These are phyloP conservation scores for Sceliomorpha sp. DNA, from an alignment of 2,888 invertebrate genomes.

Conservation along the genomic window DNA sequence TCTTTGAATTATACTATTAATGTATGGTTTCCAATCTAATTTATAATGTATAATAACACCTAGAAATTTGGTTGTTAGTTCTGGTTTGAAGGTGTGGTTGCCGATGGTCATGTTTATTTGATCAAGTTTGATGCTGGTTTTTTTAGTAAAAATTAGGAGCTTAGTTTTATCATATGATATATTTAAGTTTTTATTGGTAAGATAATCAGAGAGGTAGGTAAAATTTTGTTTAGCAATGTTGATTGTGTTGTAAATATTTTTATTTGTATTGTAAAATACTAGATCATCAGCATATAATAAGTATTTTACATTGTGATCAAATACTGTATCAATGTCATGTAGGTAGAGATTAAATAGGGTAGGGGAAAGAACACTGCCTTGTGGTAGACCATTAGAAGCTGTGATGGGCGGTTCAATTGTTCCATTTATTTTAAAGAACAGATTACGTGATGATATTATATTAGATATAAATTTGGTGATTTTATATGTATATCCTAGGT, in stretches of 20 bases:
- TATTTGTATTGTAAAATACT: conserved; percentile 2
- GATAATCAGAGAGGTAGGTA: not conserved
- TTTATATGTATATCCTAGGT: too few species aligned
- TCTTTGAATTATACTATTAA: too few species aligned
- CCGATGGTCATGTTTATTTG: too few species aligned
- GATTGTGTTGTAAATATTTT: not conserved
- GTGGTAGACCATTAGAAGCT: not conserved
- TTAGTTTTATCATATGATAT: conserved; percentile 16
- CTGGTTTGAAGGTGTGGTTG: too few species aligned
- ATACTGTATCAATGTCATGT: not conserved
- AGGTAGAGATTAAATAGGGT: conserved; percentile 12
- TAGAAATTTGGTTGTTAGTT: too few species aligned
- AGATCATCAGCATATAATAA: conserved; percentile 11
- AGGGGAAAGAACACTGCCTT: conserved; percentile 13
- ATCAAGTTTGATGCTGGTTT: not conserved
- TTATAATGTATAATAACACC: too few species aligned
- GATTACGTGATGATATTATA: too few species aligned
- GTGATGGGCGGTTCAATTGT: not conserved
- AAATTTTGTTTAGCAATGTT: not conserved
- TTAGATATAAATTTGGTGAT: too few species aligned
- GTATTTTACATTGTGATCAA: not conserved
- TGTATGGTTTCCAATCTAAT: too few species aligned
- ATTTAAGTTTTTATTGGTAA: not conserved
- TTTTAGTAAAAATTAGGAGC: conserved; percentile 6
- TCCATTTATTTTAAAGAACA: conserved; percentile 6